Base-by-base conservation (phyloP, 2,797 vertebrate genomes). In the Sebastes dallii region DNA sequence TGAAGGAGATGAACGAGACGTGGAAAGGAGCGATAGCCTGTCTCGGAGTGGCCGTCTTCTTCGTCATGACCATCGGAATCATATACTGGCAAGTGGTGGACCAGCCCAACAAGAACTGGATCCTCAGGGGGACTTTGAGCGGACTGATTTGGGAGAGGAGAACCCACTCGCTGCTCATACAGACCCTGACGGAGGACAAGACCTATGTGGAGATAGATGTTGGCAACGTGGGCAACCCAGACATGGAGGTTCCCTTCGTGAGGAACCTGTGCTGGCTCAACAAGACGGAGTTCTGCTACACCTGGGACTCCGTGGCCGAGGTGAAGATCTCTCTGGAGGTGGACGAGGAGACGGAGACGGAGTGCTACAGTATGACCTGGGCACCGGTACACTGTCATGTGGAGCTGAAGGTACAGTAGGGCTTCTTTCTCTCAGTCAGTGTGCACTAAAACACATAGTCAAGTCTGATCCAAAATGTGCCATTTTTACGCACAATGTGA, bases 51-150 rank as follows among this genome's bases (percentile, higher is more conserved):
- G 96, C 97, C 18, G 85, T 98, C 69, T 98, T 98, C 94, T 98
- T 98, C 60, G 94, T 97, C 59, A 97, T 98, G 97, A 98, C 97
- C 78, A 98, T 98, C 67, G 97, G 97, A 84, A 98, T 98, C 92
- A 98, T 98, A 82, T 98, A 98, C 79, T 98, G 97, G 97, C 97
- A 98, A 96, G 97, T 98, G 30, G 95, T 97, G 94, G 97, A 98
- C 94, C 96, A 97, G 96, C 86, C 97, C 4, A 96, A 96, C 81
- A 97, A 97, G 87, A 96, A 97, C 95, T 98, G 97, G 97, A 96
- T 98, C 94, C 95, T 98, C 84, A 96, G 95, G 81, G 97, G 97
- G 60, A 95, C 91, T 3, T 89, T 90, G 0, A 97, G 96, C 2
- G 97, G 97, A 86, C 90, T 98, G 80, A 96, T 97, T 82, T 98